phyloP scores from a whole-genome alignment of 2,888 invertebrate genomes.

The Athalia cordata region DNA sequence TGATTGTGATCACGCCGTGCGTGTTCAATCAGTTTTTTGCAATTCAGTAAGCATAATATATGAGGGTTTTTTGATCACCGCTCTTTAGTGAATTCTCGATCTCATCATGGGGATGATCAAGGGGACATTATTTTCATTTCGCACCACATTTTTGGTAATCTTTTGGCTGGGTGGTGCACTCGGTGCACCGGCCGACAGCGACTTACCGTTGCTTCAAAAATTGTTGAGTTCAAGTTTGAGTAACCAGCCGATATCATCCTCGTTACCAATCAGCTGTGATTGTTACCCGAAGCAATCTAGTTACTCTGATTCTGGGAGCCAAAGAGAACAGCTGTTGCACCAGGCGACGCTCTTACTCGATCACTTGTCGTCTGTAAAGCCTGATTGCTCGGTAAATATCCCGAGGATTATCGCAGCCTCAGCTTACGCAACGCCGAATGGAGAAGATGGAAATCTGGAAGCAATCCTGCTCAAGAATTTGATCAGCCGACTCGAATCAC shows the following conservation, averaged over 20 bases:
- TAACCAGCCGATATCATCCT: background rate
- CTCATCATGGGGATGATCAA: constrained; percentile 25
- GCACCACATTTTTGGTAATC: constrained; percentile 5
- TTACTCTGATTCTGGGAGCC: background rate
- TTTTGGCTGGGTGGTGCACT: constrained; percentile 14
- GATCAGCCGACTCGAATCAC: background rate
- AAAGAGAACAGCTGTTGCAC: constrained; percentile 18
- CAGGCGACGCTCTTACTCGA: constrained; percentile 18
- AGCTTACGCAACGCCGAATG: background rate
- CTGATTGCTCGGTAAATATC: constrained; percentile 3
- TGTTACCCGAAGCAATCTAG: background rate
- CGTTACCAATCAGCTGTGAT: constrained; percentile 2
- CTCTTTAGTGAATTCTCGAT: background rate
- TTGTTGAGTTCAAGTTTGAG: background rate
- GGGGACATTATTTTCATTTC: background rate
- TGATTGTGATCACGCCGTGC: constrained; percentile 30
- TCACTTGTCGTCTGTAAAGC: constrained; percentile 11
- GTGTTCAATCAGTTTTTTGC: constrained; percentile 27
- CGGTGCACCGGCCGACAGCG: background rate
- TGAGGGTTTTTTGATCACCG: constrained; percentile 9
- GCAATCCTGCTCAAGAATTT: constrained; percentile 9
- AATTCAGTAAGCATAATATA: constrained; percentile 20
- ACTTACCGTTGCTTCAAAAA: background rate
- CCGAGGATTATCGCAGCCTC: background rate
- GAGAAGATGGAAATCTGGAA: background rate